Conservation (phyloP, 2,888 invertebrate species). For the Emmelina monodactyla region DNA sequence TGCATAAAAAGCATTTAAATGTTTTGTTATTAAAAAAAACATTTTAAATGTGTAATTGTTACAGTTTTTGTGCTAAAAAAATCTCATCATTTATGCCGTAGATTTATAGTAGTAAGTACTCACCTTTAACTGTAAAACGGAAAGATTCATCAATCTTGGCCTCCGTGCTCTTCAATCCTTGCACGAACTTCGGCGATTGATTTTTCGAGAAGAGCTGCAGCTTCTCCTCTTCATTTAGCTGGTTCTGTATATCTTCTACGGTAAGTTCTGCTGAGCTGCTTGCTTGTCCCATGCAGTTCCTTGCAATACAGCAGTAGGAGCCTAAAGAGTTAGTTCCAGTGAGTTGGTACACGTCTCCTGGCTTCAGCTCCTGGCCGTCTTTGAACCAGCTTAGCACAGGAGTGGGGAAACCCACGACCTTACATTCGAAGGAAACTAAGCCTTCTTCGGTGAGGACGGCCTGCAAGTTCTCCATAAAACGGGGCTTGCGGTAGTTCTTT, state of each 20-base stretch:
- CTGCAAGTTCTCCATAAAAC: constrained; percentile 89
- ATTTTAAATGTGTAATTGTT: not conserved
- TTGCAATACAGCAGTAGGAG: constrained; percentile 88
- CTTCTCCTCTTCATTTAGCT: constrained; percentile 86
- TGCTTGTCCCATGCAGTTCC: constrained; percentile 90
- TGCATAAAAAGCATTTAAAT: too few relatives aligned
- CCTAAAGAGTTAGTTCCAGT: constrained; percentile 89
- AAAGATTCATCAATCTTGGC: constrained; percentile 84
- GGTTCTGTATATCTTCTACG: constrained; percentile 89
- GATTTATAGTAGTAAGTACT: too few relatives aligned
- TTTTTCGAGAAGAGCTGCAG: constrained; percentile 76
- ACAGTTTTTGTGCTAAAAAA: not conserved
- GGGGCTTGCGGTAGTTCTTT: constrained; percentile 87
- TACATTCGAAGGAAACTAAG: constrained; percentile 90
- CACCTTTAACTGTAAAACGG: constrained; percentile 82
- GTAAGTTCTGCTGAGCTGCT: constrained; percentile 87
- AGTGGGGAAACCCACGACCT: constrained; percentile 91
- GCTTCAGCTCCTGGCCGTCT: constrained; percentile 89
- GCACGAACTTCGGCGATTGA: constrained; percentile 84
- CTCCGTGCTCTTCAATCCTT: constrained; percentile 83
- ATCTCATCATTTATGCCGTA: not conserved
- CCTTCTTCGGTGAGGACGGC: constrained; percentile 92
- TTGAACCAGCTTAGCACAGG: constrained; percentile 90
- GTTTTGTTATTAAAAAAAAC: not conserved
- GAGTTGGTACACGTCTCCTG: constrained; percentile 91